Percentiles rank a stretch among this genome's conserved stretches.
Conservation (phyloP, 2,888 invertebrate genomes). For the Dolichopus griseipennis region DNA sequence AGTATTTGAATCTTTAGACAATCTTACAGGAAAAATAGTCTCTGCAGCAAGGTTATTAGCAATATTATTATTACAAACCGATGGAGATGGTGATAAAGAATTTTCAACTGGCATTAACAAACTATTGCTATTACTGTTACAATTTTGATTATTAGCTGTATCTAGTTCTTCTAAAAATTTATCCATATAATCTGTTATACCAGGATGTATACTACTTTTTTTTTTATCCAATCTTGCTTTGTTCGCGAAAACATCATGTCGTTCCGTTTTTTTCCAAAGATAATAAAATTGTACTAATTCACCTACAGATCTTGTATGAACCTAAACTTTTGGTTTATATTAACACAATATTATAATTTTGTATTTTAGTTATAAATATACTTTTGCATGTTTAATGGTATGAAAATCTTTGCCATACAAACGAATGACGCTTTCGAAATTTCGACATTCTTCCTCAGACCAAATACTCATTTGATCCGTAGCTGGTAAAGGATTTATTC, state of each 20-base stretch:
- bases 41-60: not conserved
- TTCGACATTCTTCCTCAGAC: slow-evolving; percentile 95
- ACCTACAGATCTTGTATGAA: slow-evolving; percentile 87
- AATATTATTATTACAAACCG: not conserved
- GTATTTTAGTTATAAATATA: slow-evolving; percentile 20
- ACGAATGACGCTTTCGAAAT: slow-evolving; percentile 92
- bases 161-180: slow-evolving; percentile 83
- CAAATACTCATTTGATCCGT: slow-evolving; percentile 75
- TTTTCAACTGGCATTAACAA: not conserved
- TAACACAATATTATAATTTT: not conserved
- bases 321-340: slow-evolving; percentile 27
- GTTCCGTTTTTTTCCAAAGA: slow-evolving; percentile 97
- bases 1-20: not conserved
- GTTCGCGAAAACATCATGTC: slow-evolving; percentile 84
- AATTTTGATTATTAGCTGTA: slow-evolving; percentile 2
- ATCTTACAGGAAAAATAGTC: not conserved
- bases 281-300: slow-evolving; percentile 95
- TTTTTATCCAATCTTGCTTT: slow-evolving; percentile 84
- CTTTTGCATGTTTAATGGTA: slow-evolving; percentile 86
- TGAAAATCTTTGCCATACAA: slow-evolving; percentile 95
- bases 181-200: slow-evolving; percentile 90
- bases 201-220: slow-evolving; percentile 84
- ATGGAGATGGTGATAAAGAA: not conserved
- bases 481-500: slow-evolving; percentile 59
- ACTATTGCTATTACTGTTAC: not conserved